Evolutionary conservation across 1,140 invertebrate genomes (phyloP), one percentile per base, ranked within the genome.

Genomic region (Euura saliciscinereae): DNA sequence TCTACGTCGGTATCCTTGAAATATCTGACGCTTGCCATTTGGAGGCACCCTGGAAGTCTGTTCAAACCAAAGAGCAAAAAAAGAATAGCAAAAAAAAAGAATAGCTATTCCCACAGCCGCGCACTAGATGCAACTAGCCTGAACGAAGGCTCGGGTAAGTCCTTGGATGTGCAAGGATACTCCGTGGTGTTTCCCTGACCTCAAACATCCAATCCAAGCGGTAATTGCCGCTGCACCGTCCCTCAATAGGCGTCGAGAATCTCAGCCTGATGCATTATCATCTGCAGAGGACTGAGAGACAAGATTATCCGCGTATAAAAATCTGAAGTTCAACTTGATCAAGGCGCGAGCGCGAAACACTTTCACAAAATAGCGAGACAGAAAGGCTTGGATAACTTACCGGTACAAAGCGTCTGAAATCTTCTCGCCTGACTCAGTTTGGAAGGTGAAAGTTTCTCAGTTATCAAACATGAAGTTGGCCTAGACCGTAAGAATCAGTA

Each of bases 401-500:
- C 51, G 51, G 8, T n/a, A n/a, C 51, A n/a, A n/a, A 11, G 13
- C 51, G 51, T 59, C 10, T 11, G 13, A 11, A n/a, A 59, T 59
- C 51, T 59, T 59, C 51, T 8, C 51, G 51, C 51, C 51, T 59
- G 51, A 59, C 51, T 46, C 43, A 45, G 43, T 44, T 45, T 72
- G 72, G 75, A 79, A 75, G 78, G 79, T 82, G 81, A 83, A 83
- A 83, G 81, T 81, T 83, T 81, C 78, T 80, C 68, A 72, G 78
- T 76, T 82, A 83, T 82, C 81, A 75, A 82, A 80, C 77, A 78
- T 75, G 77, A 74, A n/a, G 51, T 59, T 78, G 80, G 79, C 82
- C 80, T 83, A 83, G 80, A 83, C 79, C 80, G 77, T 78, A 70
- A 79, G 76, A 79, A 78, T 69, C 75, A 59, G 51, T 59, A 59